phyloP scores from a whole-genome alignment of 2,113 vertebrate species.

The Shinisaurus crocodilurus region DNA sequence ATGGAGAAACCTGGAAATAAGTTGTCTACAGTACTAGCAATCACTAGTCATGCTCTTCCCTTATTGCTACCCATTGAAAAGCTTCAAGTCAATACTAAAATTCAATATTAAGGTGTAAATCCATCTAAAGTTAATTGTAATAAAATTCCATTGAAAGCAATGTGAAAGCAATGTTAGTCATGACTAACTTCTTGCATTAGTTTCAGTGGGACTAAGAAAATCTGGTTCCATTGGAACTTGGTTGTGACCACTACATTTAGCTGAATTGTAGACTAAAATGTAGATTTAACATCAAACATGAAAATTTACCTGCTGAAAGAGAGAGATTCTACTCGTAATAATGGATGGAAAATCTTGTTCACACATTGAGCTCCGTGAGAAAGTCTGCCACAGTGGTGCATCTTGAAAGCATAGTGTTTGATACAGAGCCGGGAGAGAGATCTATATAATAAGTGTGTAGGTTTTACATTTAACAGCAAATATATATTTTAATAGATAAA shows the following conservation, averaged over 20 bases:
- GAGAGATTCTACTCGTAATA: constrained; percentile 87
- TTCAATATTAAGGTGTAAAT: background rate
- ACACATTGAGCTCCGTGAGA: constrained; percentile 89
- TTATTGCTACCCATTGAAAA: background rate
- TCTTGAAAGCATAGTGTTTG: constrained; percentile 90
- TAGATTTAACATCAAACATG: background rate
- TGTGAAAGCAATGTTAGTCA: background rate
- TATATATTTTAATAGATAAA: background rate
- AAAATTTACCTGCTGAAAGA: constrained; percentile 92
- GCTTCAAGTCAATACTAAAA: background rate
- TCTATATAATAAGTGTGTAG: constrained; percentile 71
- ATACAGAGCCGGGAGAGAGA: constrained; percentile 87
- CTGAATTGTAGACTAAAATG: background rate
- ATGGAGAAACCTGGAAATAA: background rate
- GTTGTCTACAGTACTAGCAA: background rate
- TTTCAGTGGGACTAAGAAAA: background rate
- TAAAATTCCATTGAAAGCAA: background rate
- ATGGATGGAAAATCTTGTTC: constrained; percentile 91
- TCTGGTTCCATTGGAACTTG: background rate
- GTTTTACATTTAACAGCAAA: constrained; percentile 12
- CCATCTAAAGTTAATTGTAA: background rate
- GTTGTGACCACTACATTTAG: background rate
- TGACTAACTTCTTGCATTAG: background rate
- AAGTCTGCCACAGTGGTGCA: constrained; percentile 87
- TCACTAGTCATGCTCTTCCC: background rate